phyloP scores from a whole-genome alignment of 1,140 invertebrate species.

The Ceratosolen solmsi region DNA sequence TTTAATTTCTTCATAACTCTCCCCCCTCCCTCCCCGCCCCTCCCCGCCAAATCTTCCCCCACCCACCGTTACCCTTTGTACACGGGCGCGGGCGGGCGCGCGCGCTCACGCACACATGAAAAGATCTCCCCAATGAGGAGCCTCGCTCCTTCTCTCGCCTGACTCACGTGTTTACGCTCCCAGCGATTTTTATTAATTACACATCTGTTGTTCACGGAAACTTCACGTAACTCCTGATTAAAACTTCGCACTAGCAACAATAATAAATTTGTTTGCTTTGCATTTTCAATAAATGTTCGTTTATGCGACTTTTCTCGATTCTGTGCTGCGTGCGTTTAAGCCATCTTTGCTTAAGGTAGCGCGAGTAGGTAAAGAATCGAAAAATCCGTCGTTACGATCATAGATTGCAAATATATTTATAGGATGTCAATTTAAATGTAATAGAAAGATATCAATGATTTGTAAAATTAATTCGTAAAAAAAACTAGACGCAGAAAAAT shows the following conservation, averaged over 20 bases:
- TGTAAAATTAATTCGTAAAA: no score
- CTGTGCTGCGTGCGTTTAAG: background rate
- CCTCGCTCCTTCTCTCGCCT: background rate
- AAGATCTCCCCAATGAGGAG: background rate
- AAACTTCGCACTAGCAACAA: background rate
- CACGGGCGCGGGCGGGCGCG: no score
- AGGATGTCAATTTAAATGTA: background rate
- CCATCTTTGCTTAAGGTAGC: background rate
- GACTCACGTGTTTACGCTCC: slow-evolving; percentile 12
- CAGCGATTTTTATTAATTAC: slow-evolving; percentile 13
- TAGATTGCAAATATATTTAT: no score
- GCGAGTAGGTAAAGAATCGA: no score
- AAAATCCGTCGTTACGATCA: no score
- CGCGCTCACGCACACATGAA: no score
- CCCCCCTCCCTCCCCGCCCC: no score
- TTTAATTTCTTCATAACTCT: slow-evolving; percentile 14
- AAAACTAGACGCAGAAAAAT: no score
- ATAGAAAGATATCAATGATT: no score
- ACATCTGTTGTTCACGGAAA: background rate
- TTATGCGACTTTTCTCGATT: background rate
- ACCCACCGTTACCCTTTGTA: no score
- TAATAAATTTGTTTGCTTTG: background rate
- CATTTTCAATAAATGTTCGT: background rate
- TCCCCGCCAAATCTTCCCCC: background rate
- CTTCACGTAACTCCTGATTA: background rate